Percentiles rank a stretch among this genome's conserved stretches.
These are phyloP conservation scores for Mantis religiosa DNA, from an alignment of 2,888 invertebrate species.

Conservation along the genomic window DNA sequence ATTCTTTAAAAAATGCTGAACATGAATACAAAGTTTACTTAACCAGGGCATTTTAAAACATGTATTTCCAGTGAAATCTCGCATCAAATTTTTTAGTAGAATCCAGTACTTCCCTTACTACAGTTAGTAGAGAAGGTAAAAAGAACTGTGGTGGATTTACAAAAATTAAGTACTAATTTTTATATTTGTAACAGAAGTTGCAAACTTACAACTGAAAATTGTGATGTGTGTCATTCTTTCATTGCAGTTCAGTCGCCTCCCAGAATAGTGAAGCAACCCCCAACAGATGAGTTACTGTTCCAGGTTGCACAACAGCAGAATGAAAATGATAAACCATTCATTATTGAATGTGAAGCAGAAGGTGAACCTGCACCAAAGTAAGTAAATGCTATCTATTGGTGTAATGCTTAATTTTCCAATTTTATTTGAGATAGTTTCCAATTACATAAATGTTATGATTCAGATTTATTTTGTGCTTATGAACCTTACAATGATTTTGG, in stretches of 20 bases:
- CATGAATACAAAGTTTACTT: too few species aligned
- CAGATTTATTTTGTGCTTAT: too few species aligned
- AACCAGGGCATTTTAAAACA: too few species aligned
- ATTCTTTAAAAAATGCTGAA: too few species aligned
- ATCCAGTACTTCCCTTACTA: too few species aligned
- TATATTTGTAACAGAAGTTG: not conserved
- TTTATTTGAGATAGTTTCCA: too few species aligned
- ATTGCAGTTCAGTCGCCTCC: constrained; percentile 81
- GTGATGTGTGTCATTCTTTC: constrained; percentile 25
- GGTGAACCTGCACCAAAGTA: constrained; percentile 93
- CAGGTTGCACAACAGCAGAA: constrained; percentile 78
- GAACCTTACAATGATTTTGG: too few species aligned
- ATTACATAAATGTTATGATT: too few species aligned
- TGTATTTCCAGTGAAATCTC: too few species aligned
- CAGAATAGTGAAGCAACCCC: constrained; percentile 86
- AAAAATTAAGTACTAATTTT: not conserved
- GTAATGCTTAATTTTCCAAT: too few species aligned
- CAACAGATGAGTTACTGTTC: constrained; percentile 84
- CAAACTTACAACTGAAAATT: not conserved
- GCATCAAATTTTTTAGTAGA: too few species aligned
- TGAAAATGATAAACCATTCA: constrained; percentile 89
- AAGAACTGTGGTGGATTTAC: not conserved
- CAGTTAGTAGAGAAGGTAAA: too few species aligned
- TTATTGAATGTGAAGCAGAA: constrained; percentile 94
- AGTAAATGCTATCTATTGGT: constrained; percentile 38